phyloP scores from a whole-genome alignment of 1,140 invertebrate genomes.

The Hylyphantes graminicola region DNA sequence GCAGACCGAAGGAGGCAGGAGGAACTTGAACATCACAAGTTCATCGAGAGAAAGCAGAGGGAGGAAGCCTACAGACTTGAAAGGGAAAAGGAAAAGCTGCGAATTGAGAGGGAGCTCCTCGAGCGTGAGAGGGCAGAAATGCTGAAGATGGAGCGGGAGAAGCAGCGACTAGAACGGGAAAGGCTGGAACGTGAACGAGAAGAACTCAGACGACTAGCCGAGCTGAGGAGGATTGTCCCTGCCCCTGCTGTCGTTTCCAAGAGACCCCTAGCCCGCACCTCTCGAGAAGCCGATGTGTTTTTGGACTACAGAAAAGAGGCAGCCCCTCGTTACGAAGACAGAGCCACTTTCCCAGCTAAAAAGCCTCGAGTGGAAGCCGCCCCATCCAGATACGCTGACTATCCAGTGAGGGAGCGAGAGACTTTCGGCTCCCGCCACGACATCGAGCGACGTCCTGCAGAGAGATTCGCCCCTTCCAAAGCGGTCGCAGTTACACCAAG shows the following conservation, averaged over 20 bases:
- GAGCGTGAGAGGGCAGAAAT: slow-evolving; percentile 56
- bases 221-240: slow-evolving; percentile 2
- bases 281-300: slow-evolving; percentile 3
- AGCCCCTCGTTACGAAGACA: slow-evolving; percentile 6
- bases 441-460: slow-evolving; percentile 1
- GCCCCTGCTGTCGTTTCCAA: not conserved
- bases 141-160: slow-evolving; percentile 43
- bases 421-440: slow-evolving; percentile 13
- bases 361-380: not conserved
- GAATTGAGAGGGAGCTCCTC: slow-evolving; percentile 50
- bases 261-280: slow-evolving; percentile 21
- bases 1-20: slow-evolving; percentile 11
- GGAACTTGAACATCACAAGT: slow-evolving; percentile 34
- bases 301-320: slow-evolving; percentile 27
- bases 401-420: not conserved
- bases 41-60: slow-evolving; percentile 45
- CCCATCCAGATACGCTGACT: not conserved
- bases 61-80: slow-evolving; percentile 59
- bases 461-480: slow-evolving; percentile 9
- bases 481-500: not conserved
- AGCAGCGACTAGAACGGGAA: slow-evolving; percentile 51
- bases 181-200: slow-evolving; percentile 37
- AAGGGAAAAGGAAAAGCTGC: slow-evolving; percentile 43
- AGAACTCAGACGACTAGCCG: slow-evolving; percentile 38
- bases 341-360: slow-evolving; percentile 7